Base-by-base conservation (phyloP, 2,888 invertebrate species). In the Lordiphosa fenestrarum region DNA sequence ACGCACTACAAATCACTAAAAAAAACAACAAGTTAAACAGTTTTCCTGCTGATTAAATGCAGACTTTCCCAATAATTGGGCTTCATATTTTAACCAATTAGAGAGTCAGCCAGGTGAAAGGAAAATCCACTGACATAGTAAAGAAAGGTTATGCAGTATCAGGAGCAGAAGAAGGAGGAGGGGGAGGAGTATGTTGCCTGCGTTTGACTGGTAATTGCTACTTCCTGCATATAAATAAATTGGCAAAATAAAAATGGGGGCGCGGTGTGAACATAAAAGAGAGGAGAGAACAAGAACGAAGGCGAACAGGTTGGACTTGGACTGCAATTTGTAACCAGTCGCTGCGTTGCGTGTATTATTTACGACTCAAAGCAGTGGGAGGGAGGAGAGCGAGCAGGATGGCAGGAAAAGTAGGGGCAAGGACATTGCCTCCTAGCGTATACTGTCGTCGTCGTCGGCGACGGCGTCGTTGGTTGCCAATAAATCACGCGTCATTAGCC, bases 401-500 rank as follows among this genome's bases (percentile, higher is more conserved):
- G 23, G 30, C 9, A 9, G 30, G 30, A 30, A 30, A 30, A 30
- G 30, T 30, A 30, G 30, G 30, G 9, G 65, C 48, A 68, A 69
- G 68, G 54, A 62, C 33, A 52, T 62, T 77, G 73, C 77, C 81
- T 77, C 71, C 30, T 33, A 44, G 44, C 44, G 15, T 15, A 72
- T 69, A 33, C 53, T 48, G 23, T 15, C 84, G 72, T 75, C 77
- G 37, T 50, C 50, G 46, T 44, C 42, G 19, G 21, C 47, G 37
- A 23, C 23, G 36, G 36, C 39, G 40, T 49, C 49, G 62, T 52
- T 52, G 51, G 62, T 66, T 66, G 70, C 69, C 78, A 84, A 86
- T 86, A 86, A 86, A 86, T 86, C 86, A 86, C 70, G 72, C 68
- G 53, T 69, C 74, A 72, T 67, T 82, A 82, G 76, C 76, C 62